Conservation (phyloP, 2,888 invertebrate genomes). For the Polyommatus iphigenia region DNA sequence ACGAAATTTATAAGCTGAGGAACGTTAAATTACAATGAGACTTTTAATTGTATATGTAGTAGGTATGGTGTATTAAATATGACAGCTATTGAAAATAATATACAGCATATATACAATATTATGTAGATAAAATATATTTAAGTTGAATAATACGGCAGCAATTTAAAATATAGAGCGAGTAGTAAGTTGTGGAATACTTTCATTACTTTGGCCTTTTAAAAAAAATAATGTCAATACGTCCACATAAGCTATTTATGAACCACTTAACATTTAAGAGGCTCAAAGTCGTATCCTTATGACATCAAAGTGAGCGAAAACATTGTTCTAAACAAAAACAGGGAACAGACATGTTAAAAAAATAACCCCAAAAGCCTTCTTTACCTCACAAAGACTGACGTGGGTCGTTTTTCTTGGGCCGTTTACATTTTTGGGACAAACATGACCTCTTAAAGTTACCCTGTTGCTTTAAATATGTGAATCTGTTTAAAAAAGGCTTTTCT, state of each 20-base stretch:
- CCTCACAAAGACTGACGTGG: slow-evolving; percentile 5
- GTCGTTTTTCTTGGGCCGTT: background rate
- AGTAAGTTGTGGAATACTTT: too few relatives aligned
- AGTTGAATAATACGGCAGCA: too few relatives aligned
- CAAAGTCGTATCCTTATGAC: background rate
- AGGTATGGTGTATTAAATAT: too few relatives aligned
- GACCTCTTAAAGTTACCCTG: background rate
- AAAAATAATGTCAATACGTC: background rate
- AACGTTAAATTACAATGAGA: too few relatives aligned
- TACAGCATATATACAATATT: too few relatives aligned
- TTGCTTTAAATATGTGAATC: background rate
- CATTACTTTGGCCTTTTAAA: background rate
- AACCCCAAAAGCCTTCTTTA: background rate
- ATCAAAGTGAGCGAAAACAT: background rate
- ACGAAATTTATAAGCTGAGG: too few relatives aligned
- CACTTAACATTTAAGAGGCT: background rate
- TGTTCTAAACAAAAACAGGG: background rate
- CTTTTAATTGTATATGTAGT: too few relatives aligned
- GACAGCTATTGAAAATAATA: too few relatives aligned
- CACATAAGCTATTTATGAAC: background rate
- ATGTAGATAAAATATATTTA: too few relatives aligned
- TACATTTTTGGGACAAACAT: background rate
- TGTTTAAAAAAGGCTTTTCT: background rate
- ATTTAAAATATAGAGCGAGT: too few relatives aligned
- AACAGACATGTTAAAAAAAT: background rate